Conservation (phyloP, 1,140 invertebrate species). For the Homalodisca vitripennis region DNA sequence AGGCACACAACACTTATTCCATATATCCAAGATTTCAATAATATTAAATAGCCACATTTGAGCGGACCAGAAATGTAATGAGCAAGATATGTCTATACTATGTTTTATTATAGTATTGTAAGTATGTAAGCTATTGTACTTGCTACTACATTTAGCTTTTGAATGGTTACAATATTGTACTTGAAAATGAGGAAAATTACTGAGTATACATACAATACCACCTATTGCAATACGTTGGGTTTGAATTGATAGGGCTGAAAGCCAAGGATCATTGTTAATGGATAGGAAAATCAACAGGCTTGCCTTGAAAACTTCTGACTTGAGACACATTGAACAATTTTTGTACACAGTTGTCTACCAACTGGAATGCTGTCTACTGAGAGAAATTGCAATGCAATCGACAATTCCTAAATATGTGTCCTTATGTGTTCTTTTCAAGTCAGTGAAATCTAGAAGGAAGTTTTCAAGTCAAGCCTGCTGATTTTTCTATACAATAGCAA, state of each 20-base stretch:
- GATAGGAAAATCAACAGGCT: no score
- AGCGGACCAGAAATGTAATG: slow-evolving; percentile 16
- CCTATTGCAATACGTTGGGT: neutral
- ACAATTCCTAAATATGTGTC: no score
- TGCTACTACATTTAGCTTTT: neutral
- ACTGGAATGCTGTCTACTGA: no score
- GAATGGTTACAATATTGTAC: neutral
- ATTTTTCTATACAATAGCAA: no score
- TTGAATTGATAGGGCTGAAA: neutral
- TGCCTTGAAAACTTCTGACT: no score
- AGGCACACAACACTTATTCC: slow-evolving; percentile 22
- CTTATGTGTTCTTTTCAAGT: no score
- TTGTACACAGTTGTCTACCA: no score
- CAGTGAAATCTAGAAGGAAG: no score
- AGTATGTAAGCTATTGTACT: neutral
- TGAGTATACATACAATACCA: neutral
- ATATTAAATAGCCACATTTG: slow-evolving; percentile 23
- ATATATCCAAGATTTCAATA: neutral
- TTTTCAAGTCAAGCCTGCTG: no score
- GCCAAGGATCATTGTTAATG: no score
- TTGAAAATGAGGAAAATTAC: neutral
- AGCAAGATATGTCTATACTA: slow-evolving; percentile 13
- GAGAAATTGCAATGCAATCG: no score
- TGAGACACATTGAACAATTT: no score
- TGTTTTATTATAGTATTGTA: neutral